These are phyloP conservation scores for Rugalucina vietnamica DNA, from an alignment of 2,888 invertebrate genomes.

Conservation along the genomic window DNA sequence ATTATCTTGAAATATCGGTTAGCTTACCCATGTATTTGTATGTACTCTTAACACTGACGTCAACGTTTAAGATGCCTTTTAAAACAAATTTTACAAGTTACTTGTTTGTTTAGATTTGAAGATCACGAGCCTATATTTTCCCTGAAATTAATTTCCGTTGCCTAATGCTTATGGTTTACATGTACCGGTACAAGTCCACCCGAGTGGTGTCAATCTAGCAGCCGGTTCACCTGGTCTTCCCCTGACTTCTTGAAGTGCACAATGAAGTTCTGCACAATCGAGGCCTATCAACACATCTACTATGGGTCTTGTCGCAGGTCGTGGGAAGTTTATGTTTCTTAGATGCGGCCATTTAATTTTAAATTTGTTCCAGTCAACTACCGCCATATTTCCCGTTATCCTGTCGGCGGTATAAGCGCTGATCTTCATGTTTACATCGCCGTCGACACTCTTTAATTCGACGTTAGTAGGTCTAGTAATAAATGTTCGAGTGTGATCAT, in stretches of 20 bases:
- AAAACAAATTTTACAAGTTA: too few species aligned
- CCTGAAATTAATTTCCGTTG: too few species aligned
- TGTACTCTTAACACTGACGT: too few species aligned
- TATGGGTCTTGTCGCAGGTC: neutral
- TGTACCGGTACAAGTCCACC: constrained; percentile 35
- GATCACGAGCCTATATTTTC: too few species aligned
- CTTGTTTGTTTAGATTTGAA: too few species aligned
- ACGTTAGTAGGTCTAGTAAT: neutral
- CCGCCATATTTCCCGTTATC: constrained; percentile 14
- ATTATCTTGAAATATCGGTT: too few species aligned
- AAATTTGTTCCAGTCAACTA: constrained; percentile 8
- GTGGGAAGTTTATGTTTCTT: constrained; percentile 25
- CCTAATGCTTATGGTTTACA: too few species aligned
- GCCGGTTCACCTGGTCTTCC: neutral
- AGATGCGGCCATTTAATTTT: neutral
- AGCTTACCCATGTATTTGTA: too few species aligned
- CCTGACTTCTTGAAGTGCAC: neutral
- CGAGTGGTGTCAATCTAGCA: constrained; percentile 21
- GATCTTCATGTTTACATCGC: neutral
- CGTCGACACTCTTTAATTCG: neutral
- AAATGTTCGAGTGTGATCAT: constrained; percentile 3
- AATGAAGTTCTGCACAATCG: constrained; percentile 17
- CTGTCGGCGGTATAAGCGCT: constrained; percentile 17
- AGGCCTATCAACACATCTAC: constrained; percentile 24
- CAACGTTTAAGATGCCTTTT: too few species aligned